phyloP scores from a whole-genome alignment of 1,140 invertebrate genomes.

The Eumeta japonica region DNA sequence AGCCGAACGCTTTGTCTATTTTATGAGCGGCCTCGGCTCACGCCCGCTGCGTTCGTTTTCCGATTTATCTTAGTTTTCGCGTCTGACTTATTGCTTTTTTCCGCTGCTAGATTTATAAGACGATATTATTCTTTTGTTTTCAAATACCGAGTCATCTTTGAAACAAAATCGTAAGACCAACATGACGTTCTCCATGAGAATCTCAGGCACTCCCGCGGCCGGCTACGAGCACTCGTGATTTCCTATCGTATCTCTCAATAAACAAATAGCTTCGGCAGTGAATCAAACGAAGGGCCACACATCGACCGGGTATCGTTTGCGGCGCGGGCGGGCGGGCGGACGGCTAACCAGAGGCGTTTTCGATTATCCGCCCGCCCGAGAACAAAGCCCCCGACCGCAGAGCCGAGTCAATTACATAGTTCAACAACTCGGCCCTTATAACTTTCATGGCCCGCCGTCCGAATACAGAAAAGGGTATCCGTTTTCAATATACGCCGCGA shows the following conservation, averaged over 20 bases:
- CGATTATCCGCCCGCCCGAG: conserved; percentile 48
- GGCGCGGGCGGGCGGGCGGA: conserved; percentile 38
- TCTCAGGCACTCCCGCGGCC: no score
- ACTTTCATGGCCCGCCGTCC: conserved; percentile 51
- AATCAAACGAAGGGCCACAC: conserved; percentile 56
- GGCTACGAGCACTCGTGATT: no score
- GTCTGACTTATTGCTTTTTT: conserved; percentile 43
- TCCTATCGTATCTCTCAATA: no score
- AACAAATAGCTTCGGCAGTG: conserved; percentile 52
- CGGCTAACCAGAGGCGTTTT: conserved; percentile 51
- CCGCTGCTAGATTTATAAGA: no score
- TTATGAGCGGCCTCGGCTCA: conserved; percentile 46
- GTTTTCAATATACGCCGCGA: conserved; percentile 49
- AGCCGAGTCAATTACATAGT: conserved; percentile 57
- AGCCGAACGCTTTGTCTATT: conserved; percentile 54
- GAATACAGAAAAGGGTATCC: conserved; percentile 57
- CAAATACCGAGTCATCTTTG: no score
- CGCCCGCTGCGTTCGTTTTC: conserved; percentile 26
- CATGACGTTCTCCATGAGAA: no score
- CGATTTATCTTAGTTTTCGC: conserved; percentile 21
- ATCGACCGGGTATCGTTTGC: conserved; percentile 54
- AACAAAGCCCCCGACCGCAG: conserved; percentile 52
- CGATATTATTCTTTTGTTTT: no score
- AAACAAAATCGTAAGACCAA: no score
- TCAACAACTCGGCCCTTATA: conserved; percentile 57